These are phyloP conservation scores for Campopleginae sp. DNA, from an alignment of 2,888 invertebrate genomes.

Conservation along the genomic window DNA sequence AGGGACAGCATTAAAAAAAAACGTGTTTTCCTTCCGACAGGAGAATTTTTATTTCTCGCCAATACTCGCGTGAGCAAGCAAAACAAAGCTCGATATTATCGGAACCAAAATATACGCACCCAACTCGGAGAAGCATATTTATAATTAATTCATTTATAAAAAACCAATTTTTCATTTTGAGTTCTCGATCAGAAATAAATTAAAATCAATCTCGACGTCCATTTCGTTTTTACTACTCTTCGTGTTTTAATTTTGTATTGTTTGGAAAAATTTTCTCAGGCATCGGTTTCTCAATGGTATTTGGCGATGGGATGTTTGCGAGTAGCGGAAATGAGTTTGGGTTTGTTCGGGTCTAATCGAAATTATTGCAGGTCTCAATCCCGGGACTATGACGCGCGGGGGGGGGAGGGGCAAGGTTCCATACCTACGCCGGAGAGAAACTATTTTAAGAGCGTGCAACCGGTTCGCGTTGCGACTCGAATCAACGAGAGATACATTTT, in stretches of 20 bases:
- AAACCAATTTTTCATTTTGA: too few relatives aligned
- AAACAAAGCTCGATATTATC: background rate
- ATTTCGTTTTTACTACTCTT: background rate
- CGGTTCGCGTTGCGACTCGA: conserved; percentile 74
- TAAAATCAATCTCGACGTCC: too few relatives aligned
- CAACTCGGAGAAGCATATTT: too few relatives aligned
- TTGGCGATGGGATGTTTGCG: background rate
- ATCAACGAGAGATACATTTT: conserved; percentile 70
- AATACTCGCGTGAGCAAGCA: too few relatives aligned
- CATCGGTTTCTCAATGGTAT: background rate
- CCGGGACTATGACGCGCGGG: conserved; percentile 39
- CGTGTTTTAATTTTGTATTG: background rate
- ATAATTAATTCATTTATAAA: too few relatives aligned
- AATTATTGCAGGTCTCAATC: conserved; percentile 58
- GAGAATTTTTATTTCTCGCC: too few relatives aligned
- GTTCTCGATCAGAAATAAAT: too few relatives aligned
- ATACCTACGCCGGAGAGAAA: conserved; percentile 75
- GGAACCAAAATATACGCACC: background rate
- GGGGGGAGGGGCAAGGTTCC: conserved; percentile 59
- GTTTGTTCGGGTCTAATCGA: conserved; percentile 45
- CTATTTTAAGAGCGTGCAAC: conserved; percentile 78
- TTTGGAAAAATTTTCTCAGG: background rate
- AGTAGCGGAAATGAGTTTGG: conserved; percentile 52
- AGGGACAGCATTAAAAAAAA: too few relatives aligned
- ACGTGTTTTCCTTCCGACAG: too few relatives aligned